Evolutionary conservation across 2,888 invertebrate species (phyloP).

Genomic region (Ommatoiulus sabulosus): DNA sequence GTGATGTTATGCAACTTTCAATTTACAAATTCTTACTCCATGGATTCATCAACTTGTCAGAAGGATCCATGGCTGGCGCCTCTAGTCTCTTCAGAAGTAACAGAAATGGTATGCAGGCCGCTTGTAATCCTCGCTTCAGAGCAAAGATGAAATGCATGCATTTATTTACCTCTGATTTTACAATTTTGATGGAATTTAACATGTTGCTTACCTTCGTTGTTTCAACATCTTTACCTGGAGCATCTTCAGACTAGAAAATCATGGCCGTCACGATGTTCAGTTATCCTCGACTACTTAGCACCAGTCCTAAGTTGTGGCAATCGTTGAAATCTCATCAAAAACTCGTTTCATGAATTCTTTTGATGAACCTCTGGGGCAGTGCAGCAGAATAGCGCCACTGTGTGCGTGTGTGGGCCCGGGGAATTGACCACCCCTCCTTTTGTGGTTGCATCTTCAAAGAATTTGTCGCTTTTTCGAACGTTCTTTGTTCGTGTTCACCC

Average conservation of each 20-base stretch:
- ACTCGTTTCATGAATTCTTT: slow-evolving; percentile 18
- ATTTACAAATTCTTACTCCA: no score
- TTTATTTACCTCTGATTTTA: no score
- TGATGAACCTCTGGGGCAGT: background rate
- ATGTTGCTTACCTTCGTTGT: background rate
- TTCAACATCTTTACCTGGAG: background rate
- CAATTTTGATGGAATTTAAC: no score
- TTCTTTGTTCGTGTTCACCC: slow-evolving; percentile 39
- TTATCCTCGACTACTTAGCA: background rate
- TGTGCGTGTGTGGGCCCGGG: slow-evolving; percentile 40
- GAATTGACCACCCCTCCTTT: slow-evolving; percentile 31
- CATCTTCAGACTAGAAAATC: background rate
- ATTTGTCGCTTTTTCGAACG: slow-evolving; percentile 26
- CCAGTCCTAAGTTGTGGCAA: background rate
- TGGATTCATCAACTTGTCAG: no score
- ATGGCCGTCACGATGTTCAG: background rate
- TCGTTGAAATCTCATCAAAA: slow-evolving; percentile 36
- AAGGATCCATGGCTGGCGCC: no score
- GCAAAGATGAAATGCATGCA: no score
- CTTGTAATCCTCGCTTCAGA: no score
- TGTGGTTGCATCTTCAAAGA: slow-evolving; percentile 32
- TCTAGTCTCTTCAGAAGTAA: no score
- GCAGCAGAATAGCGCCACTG: slow-evolving; percentile 7
- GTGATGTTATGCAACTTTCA: no score
- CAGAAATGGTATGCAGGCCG: no score